Base-by-base conservation (phyloP, 1,140 invertebrate species). In the Geopemphigus sp. region DNA sequence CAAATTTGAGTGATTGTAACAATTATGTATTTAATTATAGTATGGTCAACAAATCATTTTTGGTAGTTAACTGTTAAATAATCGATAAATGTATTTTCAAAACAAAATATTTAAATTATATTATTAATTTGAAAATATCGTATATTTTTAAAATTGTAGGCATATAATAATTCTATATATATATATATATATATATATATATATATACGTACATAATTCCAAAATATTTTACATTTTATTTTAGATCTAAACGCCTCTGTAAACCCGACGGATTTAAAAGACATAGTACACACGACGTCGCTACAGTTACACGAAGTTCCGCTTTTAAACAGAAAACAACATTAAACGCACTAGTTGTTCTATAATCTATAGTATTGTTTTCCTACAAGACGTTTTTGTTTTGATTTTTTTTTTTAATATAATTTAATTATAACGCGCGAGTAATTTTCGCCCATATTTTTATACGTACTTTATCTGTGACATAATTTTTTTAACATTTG, bases 241-340 rank as follows among this genome's bases (percentile, higher is more conserved):
- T 59, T 59, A 78, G 74, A 78, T 50, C 29, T 78, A 39, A 78
- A 45, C 57, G 50, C 6, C 47, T 61, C 22, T 26, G 74, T 3
- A 47, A 78, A 78, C 26, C n/a, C 32, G 15, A 24, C 57, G 0
- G 74, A 78, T 47, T 63, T 78, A 61, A 78, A 78, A 24, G 74
- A 78, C 57, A 78, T 78, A 45, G 45, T 78, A 78, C 74, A 78
- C 17, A 61, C 57, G 19, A 63, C 56, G 45, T 47, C 54, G 12
- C 68, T 54, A 14, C 74, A 50, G 39, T 26, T 57, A 45, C 57
- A 78, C 17, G 74, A 78, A 78, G 26, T 61, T 19, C 74, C 74
- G 5, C 39, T 78, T 39, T 78, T 78, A 47, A 78, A 63, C 45
- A 61, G 74, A 63, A 78, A 57, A 78, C 57, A 61, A 63, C 57